Conservation (phyloP, 2,888 invertebrate genomes). For the Tipula unca region DNA sequence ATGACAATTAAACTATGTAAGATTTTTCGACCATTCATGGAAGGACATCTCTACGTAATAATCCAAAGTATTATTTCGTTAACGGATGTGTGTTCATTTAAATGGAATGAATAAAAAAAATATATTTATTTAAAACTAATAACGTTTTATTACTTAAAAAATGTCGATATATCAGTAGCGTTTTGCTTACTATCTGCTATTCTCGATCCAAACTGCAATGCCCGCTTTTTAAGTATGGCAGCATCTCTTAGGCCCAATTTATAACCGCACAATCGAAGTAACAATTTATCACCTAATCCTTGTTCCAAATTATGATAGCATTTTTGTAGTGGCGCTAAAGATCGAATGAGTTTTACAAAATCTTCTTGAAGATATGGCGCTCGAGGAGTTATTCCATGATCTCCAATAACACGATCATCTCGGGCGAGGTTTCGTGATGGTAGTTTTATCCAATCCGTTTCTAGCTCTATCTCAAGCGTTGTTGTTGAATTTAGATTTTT, state of each 20-base stretch:
- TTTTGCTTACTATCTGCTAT: conserved; percentile 89
- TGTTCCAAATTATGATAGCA: conserved; percentile 44
- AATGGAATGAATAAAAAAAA: too few relatives aligned
- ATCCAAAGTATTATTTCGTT: too few relatives aligned
- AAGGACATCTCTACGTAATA: too few relatives aligned
- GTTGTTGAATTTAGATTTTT: conserved; percentile 29
- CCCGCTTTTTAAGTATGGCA: conserved; percentile 74
- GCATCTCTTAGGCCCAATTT: conserved; percentile 55
- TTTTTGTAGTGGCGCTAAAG: conserved; percentile 55
- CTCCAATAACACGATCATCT: conserved; percentile 87
- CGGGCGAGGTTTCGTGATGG: conserved; percentile 86
- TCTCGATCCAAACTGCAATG: conserved; percentile 94
- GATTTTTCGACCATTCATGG: too few relatives aligned
- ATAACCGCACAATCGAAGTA: conserved; percentile 66
- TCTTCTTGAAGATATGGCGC: conserved; percentile 72
- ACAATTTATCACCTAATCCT: conserved; percentile 89
- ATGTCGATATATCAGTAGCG: conserved; percentile 63
- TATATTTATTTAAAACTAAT: not conserved
- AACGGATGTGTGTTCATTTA: too few relatives aligned
- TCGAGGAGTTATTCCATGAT: conserved; percentile 77
- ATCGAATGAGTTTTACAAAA: conserved; percentile 53
- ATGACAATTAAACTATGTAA: too few relatives aligned
- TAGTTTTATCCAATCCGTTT: conserved; percentile 75
- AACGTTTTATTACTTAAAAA: not conserved
- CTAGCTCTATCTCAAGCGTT: conserved; percentile 57